Conservation (phyloP, 2,797 vertebrate species). For the Antennarius maculatus region DNA sequence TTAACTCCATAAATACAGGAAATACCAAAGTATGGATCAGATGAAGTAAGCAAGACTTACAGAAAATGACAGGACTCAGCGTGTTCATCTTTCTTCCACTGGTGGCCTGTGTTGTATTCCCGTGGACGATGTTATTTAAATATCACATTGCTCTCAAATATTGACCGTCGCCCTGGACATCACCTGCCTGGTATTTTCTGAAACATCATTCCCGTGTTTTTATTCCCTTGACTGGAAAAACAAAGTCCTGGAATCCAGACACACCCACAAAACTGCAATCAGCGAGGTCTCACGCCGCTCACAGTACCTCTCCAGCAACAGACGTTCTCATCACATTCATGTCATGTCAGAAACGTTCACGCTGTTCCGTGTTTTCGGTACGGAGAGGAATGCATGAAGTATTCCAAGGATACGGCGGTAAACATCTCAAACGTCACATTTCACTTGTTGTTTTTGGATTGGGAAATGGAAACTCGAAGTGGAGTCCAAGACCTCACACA, state of each 20-base stretch:
- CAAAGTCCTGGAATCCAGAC: conserved; percentile 48
- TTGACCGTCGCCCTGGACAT: conserved; percentile 30
- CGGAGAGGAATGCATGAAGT: too few relatives aligned
- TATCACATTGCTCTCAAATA: conserved; percentile 39
- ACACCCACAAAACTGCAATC: conserved; percentile 20
- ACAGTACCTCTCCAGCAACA: too few relatives aligned
- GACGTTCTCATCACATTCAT: too few relatives aligned
- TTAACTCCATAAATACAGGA: conserved; percentile 24
- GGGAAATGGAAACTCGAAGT: too few relatives aligned
- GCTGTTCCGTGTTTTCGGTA: too few relatives aligned
- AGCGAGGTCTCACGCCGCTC: too few relatives aligned
- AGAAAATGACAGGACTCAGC: too few relatives aligned
- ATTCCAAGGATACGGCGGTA: too few relatives aligned
- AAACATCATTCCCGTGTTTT: conserved; percentile 36
- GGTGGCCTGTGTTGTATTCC: conserved; percentile 4
- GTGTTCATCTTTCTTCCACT: not conserved
- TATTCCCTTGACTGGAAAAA: conserved; percentile 21
- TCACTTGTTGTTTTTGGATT: too few relatives aligned
- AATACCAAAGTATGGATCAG: conserved; percentile 28
- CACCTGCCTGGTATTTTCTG: conserved; percentile 14
- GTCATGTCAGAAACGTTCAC: too few relatives aligned
- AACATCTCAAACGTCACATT: too few relatives aligned
- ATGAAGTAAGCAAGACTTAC: not conserved
- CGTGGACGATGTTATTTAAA: conserved; percentile 13
- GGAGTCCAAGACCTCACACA: too few relatives aligned